Conservation (phyloP, 1,140 invertebrate species). For the Stegodyphus dumicola region DNA sequence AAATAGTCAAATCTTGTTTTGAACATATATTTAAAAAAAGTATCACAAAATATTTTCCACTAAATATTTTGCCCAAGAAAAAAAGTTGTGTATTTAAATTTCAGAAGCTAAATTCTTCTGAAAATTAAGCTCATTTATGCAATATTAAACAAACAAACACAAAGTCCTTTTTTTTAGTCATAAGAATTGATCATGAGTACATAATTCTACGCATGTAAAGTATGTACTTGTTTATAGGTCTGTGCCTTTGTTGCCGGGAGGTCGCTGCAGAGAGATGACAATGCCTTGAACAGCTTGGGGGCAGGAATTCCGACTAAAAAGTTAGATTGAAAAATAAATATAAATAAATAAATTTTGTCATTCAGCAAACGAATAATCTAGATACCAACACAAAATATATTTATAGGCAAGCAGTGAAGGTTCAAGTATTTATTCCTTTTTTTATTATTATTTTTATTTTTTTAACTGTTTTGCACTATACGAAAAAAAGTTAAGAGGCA, state of each 20-base stretch:
- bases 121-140: no score
- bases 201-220: neutral
- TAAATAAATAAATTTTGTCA: neutral
- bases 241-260: constrained; percentile 51
- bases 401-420: no score
- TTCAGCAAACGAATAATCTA: neutral
- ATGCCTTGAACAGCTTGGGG: constrained; percentile 27
- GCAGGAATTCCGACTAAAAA: constrained; percentile 52
- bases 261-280: constrained; percentile 46
- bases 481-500: no score
- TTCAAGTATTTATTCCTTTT: neutral
- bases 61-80: no score
- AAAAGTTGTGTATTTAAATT: no score
- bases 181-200: neutral
- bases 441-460: neutral
- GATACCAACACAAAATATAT: no score
- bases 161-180: no score
- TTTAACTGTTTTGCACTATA: neutral
- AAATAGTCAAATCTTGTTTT: no score
- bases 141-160: no score
- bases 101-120: no score
- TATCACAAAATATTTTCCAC: no score
- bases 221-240: constrained; percentile 48
- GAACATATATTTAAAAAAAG: no score
- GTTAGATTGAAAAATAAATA: neutral